Base-by-base conservation (phyloP, 1,140 invertebrate genomes). In the Dolichoris vasculosae region DNA sequence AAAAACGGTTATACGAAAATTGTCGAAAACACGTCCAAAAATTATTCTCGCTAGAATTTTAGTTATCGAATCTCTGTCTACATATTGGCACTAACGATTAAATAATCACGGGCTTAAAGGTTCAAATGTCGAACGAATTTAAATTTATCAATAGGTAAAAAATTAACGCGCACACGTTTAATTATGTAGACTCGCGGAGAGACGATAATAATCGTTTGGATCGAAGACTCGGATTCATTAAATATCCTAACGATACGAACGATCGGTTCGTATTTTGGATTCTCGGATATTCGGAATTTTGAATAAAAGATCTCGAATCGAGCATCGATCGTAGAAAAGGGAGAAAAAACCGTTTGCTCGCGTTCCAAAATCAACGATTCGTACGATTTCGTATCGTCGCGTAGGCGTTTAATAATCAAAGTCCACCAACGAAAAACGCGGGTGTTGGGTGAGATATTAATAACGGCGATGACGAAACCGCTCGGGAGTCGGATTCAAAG, bases 11-110 rank as follows among this genome's bases (percentile, higher is more conserved):
- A 40, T 23, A 71, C 9, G 40, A 38, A 40, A 69, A 38, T 69
- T 69, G 26, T 64, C 59, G 32, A 69, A 69, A 69, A 69, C 35
- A 67, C 43, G 9, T 23, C 17, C 2, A 40, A 40, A 71, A 43
- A 20, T 43, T 23, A 43, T 43, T 30, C 13, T 35, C 15, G 26
- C 55, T 59, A 59, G 55, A 69, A 51, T 77, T 77, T 64, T 30
- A 35, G 11, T 67, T 30, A 64, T 73, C 48, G 26, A 73, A 55
- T 85, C 43, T 79, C 46, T 40, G 59, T 51, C 67, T 85, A 82
- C 51, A 71, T 63, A 82, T 85, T 85, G 84, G 84, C 84, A 85
- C 84, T 71, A 81, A 85, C 73, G 71, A 80, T 79, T 0, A 59
- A 79, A 32, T 79, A 63, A 79, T 79, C 17, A 55, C 51, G 48